These are phyloP conservation scores for Lacerta viridis DNA, from an alignment of 2,797 vertebrate genomes.

Conservation along the genomic window DNA sequence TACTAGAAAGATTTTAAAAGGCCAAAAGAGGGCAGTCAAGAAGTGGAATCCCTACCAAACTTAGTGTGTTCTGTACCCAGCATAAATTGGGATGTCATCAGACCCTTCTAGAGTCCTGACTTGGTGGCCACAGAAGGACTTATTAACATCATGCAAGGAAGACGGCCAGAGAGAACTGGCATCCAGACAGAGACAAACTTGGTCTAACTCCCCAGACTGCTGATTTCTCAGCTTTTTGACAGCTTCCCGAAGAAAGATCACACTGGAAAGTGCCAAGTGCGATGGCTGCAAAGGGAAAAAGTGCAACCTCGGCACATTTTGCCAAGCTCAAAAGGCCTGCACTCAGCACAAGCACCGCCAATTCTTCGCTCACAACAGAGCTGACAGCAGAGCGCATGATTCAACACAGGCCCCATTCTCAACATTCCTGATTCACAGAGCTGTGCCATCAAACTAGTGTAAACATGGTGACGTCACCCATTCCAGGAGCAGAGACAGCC, in stretches of 20 bases:
- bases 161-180: constrained; percentile 48
- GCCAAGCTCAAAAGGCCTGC: constrained; percentile 67
- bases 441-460: constrained; percentile 62
- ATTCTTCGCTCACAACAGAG: constrained; percentile 58
- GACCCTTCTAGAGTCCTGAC: neutral
- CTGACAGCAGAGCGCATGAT: constrained; percentile 60
- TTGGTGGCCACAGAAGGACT: constrained; percentile 1
- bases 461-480: constrained; percentile 60
- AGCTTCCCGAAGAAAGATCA: constrained; percentile 77
- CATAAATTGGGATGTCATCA: neutral
- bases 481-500: constrained; percentile 17
- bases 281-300: constrained; percentile 59
- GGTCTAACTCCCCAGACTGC: constrained; percentile 48
- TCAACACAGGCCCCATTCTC: constrained; percentile 55
- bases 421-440: constrained; percentile 48
- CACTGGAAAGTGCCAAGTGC: constrained; percentile 69
- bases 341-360: constrained; percentile 73
- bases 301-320: constrained; percentile 74
- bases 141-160: constrained; percentile 33
- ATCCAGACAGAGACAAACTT: constrained; percentile 40
- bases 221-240: constrained; percentile 65
- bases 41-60: neutral
- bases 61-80: neutral
- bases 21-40: neutral
- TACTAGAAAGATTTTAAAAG: neutral